Conservation (phyloP, 2,888 invertebrate genomes). For the Teleiodes luculella region DNA sequence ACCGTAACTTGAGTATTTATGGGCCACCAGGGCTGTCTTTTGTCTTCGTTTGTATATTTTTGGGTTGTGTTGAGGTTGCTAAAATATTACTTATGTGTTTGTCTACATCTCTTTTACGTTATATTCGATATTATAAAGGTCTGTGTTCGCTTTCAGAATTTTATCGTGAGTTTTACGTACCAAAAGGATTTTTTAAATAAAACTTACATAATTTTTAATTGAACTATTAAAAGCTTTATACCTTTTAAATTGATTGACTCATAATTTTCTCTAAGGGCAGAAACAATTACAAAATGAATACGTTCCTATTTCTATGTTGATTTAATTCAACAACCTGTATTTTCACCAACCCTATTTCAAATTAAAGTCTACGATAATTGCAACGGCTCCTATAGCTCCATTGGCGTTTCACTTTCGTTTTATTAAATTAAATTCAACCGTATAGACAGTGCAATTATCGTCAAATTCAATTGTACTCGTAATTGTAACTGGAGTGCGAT, state of each 20-base stretch:
- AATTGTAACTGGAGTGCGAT: not conserved
- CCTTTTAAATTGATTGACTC: no score
- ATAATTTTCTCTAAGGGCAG: no score
- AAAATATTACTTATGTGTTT: not conserved
- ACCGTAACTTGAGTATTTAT: slow-evolving; percentile 13
- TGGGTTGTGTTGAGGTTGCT: not conserved
- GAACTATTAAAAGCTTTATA: no score
- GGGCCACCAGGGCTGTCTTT: slow-evolving; percentile 12
- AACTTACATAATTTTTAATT: no score
- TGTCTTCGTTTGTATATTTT: slow-evolving; percentile 5
- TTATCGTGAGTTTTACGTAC: no score
- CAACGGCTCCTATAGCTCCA: not conserved
- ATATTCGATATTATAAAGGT: no score
- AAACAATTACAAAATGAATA: no score
- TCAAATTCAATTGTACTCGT: slow-evolving; percentile 8
- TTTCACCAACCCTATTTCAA: not conserved
- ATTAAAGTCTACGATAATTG: slow-evolving; percentile 1
- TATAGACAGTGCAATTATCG: slow-evolving; percentile 3
- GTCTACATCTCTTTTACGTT: no score
- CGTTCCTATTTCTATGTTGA: no score
- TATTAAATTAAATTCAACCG: slow-evolving; percentile 5
- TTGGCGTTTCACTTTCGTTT: not conserved
- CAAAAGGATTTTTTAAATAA: no score
- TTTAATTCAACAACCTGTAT: not conserved
- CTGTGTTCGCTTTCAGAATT: no score